Percentiles rank a stretch among this genome's conserved stretches.
phyloP scores from a whole-genome alignment of 2,797 vertebrate genomes.

The Channa striata region DNA sequence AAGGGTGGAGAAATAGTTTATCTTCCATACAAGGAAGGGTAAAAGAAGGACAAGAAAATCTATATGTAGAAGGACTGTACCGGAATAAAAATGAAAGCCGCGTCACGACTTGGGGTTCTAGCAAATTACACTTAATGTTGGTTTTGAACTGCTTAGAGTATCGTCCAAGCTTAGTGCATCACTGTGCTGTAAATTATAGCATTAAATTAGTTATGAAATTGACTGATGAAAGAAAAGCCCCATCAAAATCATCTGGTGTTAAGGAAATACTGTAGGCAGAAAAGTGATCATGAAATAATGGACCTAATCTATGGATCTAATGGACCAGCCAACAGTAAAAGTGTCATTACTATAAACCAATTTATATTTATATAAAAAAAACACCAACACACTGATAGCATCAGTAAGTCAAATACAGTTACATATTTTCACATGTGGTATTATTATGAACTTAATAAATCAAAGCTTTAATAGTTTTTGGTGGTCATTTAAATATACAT shows the following conservation, averaged over 20 bases:
- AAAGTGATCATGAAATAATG: neutral
- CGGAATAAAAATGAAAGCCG: conserved; percentile 3
- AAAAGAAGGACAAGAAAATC: neutral
- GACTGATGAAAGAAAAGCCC: neutral
- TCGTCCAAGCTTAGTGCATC: neutral
- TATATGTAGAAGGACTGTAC: neutral
- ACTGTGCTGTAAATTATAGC: conserved; percentile 3
- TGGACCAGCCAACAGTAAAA: too few species aligned
- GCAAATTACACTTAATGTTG: neutral
- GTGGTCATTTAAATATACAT: conserved; percentile 21
- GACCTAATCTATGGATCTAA: neutral
- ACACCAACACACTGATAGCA: too few species aligned
- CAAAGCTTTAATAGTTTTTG: neutral
- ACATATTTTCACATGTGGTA: too few species aligned
- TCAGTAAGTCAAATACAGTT: too few species aligned
- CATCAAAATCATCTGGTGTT: neutral
- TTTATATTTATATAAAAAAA: too few species aligned
- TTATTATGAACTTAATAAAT: too few species aligned
- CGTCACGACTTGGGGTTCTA: neutral
- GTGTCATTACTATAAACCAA: too few species aligned
- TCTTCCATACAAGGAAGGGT: conserved; percentile 41
- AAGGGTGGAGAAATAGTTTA: conserved; percentile 63
- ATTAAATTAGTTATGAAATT: neutral
- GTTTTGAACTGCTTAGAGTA: conserved; percentile 3
- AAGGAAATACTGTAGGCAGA: neutral